These are phyloP conservation scores for Zoanthus solanderi DNA, from an alignment of 92 coral and sea anemone genomes.

Conservation along the genomic window DNA sequence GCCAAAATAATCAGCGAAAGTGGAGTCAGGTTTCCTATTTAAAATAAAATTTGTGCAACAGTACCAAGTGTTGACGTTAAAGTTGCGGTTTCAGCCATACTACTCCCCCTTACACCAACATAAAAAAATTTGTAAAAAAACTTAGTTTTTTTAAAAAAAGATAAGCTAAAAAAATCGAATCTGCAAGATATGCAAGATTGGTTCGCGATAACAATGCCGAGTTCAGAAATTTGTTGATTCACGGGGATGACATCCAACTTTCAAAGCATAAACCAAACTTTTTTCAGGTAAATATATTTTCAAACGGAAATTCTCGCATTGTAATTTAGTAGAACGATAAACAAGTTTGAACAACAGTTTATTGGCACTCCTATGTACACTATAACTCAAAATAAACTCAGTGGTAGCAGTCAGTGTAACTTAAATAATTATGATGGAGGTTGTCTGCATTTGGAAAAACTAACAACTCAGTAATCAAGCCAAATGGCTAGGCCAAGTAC, in stretches of 20 bases:
- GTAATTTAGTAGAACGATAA: neutral
- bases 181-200: neutral
- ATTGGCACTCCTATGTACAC: too few relatives aligned
- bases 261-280: neutral
- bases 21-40: too few relatives aligned
- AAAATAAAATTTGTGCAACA: too few relatives aligned
- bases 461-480: neutral
- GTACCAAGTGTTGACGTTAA: too few relatives aligned
- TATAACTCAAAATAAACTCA: too few relatives aligned
- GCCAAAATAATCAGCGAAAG: too few relatives aligned
- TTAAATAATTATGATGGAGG: neutral
- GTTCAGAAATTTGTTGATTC: neutral
- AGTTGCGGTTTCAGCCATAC: too few relatives aligned
- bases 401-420: neutral
- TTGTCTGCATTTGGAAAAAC: neutral
- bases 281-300: neutral
- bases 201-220: neutral
- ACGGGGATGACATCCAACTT: neutral
- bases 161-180: neutral
- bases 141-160: too few relatives aligned
- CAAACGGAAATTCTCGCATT: neutral
- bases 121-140: neutral
- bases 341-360: neutral
- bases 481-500: neutral
- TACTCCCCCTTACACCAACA: neutral